Evolutionary conservation across 2,797 vertebrate genomes (phyloP), one percentile per base, ranked within the genome.

Genomic region (Tolypeutes matacus): DNA sequence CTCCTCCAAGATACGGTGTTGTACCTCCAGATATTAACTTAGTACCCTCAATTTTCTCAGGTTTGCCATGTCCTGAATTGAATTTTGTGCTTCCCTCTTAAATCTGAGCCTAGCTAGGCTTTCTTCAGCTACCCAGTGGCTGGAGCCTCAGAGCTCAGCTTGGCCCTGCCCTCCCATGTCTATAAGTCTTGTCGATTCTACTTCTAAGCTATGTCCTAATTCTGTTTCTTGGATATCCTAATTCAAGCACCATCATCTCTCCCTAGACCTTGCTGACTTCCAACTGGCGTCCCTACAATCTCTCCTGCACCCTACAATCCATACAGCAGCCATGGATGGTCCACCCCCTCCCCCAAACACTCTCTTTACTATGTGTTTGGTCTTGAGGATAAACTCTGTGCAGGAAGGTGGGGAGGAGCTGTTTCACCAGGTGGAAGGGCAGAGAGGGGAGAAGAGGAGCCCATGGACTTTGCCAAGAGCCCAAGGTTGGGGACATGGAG

Each of bases 401-500:
- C 7, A 27, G 39, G 27, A 81, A 20, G n/a, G 13, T 11, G 2
- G 31, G 25, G 8, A 31, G 1, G 76, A n/a, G 6, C 25, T 60
- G 29, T 56, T 87, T 72, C 76, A 20, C 3, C 39, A 75, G 84
- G n/a, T 31, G 15, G 42, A 25, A 36, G 29, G 9, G 70, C 5
- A 7, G 17, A 85, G 46, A 6, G 21, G 80, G 62, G 88, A 85
- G 67, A n/a, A 29, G 51, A 34, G 65, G 67, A 39, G 94, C 95
- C 94, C 95, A 27, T 51, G 78, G 36, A n/a, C 46, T 13, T 42
- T 62, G 46, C 3, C 14, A 23, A 23, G 77, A 93, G 6, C 53
- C 20, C 10, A 0, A 7, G 2, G 12, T 21, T 20, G 6, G 21
- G 31, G 11, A 17, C 21, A 4, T 49, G 1, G 39, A 27, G 9